Evolutionary conservation across 1,140 invertebrate genomes (phyloP).

Genomic region (Bombus affinis): DNA sequence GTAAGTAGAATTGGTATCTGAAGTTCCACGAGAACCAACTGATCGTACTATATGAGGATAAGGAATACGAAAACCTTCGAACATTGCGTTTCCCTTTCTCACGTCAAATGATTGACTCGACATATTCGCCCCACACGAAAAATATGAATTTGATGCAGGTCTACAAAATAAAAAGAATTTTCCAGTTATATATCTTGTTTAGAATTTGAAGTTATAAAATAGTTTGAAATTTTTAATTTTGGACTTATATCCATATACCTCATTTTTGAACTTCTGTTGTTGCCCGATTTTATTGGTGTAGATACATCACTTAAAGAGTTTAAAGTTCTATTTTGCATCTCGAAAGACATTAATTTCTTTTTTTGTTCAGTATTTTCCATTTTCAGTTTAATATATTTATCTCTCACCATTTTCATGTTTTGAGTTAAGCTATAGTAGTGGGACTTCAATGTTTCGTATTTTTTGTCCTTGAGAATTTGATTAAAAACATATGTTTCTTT

Average conservation of each 20-base stretch:
- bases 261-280: background rate
- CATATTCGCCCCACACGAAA: background rate
- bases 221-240: background rate
- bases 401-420: background rate
- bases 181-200: background rate
- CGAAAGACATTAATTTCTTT: constrained; percentile 10
- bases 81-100: background rate
- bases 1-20: background rate
- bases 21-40: background rate
- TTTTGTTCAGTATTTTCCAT: background rate
- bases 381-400: constrained; percentile 35
- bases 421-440: background rate
- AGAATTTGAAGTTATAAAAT: background rate
- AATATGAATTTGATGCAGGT: background rate
- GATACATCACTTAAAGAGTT: background rate
- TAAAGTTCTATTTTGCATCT: constrained; percentile 1
- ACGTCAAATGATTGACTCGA: background rate
- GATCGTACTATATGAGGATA: background rate
- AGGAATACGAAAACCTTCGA: constrained; percentile 20
- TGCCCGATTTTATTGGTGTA: constrained; percentile 9
- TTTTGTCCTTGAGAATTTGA: constrained; percentile 52
- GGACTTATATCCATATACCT: background rate
- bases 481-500: background rate
- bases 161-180: background rate
- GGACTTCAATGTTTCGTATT: constrained; percentile 49